These are phyloP conservation scores for Acrobasis suavella DNA, from an alignment of 2,888 invertebrate genomes.

Conservation along the genomic window DNA sequence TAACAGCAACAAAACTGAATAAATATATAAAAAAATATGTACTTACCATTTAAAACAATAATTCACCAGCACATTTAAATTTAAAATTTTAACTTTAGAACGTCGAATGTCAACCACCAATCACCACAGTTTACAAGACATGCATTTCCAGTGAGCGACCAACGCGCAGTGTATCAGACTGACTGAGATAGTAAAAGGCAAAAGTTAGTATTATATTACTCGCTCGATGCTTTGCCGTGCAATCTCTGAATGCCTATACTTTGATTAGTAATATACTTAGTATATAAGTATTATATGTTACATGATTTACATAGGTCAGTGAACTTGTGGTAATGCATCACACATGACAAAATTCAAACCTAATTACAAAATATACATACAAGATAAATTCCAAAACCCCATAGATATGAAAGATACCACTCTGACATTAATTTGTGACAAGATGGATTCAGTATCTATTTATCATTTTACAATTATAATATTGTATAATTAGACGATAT, in stretches of 20 bases:
- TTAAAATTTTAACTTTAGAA: slow-evolving; percentile 7
- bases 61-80: slow-evolving; percentile 7
- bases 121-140: neutral
- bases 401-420: no score
- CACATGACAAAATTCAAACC: no score
- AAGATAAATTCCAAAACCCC: no score
- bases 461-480: no score
- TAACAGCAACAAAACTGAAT: neutral
- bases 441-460: no score
- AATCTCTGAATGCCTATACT: slow-evolving; percentile 1
- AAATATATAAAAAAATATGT: neutral
- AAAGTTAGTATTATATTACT: neutral
- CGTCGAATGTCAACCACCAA: neutral
- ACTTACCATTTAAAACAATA: slow-evolving; percentile 4
- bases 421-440: no score
- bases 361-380: no score
- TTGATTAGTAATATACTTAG: no score
- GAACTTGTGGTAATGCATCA: neutral
- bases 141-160: slow-evolving; percentile 5
- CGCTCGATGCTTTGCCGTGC: neutral
- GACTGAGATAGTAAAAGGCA: slow-evolving; percentile 16
- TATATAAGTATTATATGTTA: no score
- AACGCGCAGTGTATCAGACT: neutral
- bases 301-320: neutral
- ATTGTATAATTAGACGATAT: no score